Evolutionary conservation across 2,113 vertebrate genomes (phyloP).

Genomic region (Proterorhinus semilunaris): DNA sequence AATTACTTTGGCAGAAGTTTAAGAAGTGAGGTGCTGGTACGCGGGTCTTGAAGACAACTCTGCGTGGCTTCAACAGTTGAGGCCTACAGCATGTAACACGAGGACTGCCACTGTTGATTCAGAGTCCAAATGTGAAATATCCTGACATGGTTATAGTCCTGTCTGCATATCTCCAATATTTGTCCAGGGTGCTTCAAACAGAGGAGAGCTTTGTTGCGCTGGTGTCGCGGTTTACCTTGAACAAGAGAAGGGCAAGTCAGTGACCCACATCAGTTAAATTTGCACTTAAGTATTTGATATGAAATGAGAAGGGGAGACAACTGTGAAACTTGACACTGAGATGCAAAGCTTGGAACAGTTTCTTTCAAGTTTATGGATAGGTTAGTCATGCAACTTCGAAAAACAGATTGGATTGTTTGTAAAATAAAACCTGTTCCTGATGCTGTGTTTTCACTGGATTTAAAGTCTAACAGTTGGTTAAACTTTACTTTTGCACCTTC

Average conservation of each 20-base stretch:
- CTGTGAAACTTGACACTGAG: constrained; percentile 55
- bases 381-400: neutral
- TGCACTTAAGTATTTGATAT: constrained; percentile 36
- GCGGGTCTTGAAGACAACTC: constrained; percentile 44
- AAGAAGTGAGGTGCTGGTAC: constrained; percentile 26
- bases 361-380: neutral
- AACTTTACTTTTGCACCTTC: no score
- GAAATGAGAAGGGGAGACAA: constrained; percentile 57
- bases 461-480: neutral
- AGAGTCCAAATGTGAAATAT: constrained; percentile 66
- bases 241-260: constrained; percentile 41
- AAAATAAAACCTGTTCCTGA: no score
- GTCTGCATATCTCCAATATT: constrained; percentile 40
- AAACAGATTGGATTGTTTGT: no score
- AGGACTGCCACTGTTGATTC: constrained; percentile 64
- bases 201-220: constrained; percentile 41
- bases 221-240: constrained; percentile 46
- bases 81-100: constrained; percentile 58
- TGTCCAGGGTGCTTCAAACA: constrained; percentile 33
- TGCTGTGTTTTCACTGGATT: neutral
- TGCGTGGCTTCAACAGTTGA: constrained; percentile 57
- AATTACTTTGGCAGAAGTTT: neutral
- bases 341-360: constrained; percentile 40
- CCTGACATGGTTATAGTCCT: constrained; percentile 67
- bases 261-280: constrained; percentile 25